Evolutionary conservation across 2,888 invertebrate species (phyloP).

Genomic region (Callosobruchus maculatus): DNA sequence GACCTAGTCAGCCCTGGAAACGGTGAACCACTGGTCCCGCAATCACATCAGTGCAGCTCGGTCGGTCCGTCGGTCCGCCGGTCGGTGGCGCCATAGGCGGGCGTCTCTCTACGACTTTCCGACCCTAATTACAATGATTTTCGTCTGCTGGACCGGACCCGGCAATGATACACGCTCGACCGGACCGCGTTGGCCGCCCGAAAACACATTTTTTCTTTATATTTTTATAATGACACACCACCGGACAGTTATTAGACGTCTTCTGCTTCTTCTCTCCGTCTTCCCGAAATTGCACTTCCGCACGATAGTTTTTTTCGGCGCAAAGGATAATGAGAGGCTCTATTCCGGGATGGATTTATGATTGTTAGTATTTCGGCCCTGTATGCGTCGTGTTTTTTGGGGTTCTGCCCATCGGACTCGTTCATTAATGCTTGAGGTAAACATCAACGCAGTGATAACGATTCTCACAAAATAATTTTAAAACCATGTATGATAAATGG

Average conservation of each 20-base stretch:
- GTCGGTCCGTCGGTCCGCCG: neutral
- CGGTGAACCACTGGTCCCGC: neutral
- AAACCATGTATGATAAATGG: too few relatives aligned
- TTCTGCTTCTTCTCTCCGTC: slow-evolving; percentile 12
- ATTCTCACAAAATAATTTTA: too few relatives aligned
- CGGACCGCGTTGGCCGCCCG: too few relatives aligned
- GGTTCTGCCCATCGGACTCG: too few relatives aligned
- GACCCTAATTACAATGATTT: neutral
- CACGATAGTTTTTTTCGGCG: slow-evolving; percentile 17
- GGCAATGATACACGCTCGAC: neutral
- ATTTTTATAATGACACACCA: neutral
- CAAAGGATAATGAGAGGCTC: neutral
- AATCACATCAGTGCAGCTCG: neutral
- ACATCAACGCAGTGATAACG: too few relatives aligned
- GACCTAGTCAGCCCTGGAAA: neutral
- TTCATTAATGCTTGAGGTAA: too few relatives aligned
- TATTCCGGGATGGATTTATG: neutral
- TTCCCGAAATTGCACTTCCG: slow-evolving; percentile 19
- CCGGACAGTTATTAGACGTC: slow-evolving; percentile 23
- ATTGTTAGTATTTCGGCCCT: neutral
- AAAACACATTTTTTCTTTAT: neutral
- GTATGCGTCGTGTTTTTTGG: neutral
- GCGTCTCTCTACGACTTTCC: neutral
- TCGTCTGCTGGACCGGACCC: neutral
- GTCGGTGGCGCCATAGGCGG: neutral